These are phyloP conservation scores for Lepus oiostolus DNA, from an alignment of 2,797 vertebrate species.

Conservation along the genomic window DNA sequence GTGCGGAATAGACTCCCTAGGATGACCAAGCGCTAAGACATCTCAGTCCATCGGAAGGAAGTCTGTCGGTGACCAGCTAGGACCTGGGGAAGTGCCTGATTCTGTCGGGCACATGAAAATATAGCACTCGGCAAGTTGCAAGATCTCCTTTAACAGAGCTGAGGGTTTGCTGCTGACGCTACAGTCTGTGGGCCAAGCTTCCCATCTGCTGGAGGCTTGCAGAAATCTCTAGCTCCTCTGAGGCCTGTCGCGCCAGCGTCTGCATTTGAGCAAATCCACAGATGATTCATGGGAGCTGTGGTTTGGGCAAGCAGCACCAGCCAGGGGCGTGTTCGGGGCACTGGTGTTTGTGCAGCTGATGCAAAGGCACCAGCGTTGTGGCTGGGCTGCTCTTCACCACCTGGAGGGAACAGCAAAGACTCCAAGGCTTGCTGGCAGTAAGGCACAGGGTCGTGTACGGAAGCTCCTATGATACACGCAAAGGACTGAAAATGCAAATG, in stretches of 20 bases:
- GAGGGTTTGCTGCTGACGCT: slow-evolving; percentile 41
- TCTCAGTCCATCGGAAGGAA: background rate
- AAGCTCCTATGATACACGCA: background rate
- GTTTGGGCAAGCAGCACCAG: background rate
- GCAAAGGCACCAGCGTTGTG: background rate
- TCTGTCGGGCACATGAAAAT: background rate
- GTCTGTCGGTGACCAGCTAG: background rate
- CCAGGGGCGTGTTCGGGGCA: background rate
- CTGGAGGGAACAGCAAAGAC: background rate
- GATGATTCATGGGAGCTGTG: accelerated
- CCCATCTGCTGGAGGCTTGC: background rate
- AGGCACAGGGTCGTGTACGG: background rate
- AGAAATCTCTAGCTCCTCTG: background rate
- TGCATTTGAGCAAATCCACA: background rate
- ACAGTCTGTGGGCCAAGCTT: background rate
- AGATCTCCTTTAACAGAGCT: background rate
- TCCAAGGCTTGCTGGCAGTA: background rate
- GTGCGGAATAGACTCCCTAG: background rate
- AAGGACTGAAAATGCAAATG: background rate
- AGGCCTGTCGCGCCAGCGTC: background rate
- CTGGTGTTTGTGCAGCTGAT: background rate
- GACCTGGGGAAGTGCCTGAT: background rate
- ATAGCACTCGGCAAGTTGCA: background rate
- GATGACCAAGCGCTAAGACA: background rate
- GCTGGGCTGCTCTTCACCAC: background rate